phyloP scores from a whole-genome alignment of 2,797 vertebrate genomes.

The Sus cebifrons region DNA sequence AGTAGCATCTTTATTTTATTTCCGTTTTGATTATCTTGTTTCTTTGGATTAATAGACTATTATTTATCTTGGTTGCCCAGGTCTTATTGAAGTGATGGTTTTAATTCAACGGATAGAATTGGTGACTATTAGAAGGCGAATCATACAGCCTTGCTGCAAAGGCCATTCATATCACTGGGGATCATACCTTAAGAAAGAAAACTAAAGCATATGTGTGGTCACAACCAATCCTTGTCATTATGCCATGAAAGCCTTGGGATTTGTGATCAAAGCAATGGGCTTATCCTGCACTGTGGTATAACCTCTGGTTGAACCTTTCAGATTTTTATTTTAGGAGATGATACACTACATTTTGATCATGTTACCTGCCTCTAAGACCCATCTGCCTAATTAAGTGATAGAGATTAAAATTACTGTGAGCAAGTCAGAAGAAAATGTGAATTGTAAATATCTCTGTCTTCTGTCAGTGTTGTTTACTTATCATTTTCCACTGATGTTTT shows the following conservation, averaged over 20 bases:
- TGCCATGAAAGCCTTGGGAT: constrained; percentile 91
- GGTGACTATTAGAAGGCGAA: constrained; percentile 63
- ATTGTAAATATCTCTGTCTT: constrained; percentile 78
- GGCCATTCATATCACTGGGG: constrained; percentile 77
- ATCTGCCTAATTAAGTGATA: constrained; percentile 78
- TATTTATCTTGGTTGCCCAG: constrained; percentile 52
- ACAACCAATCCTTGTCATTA: constrained; percentile 93
- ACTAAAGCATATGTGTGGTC: constrained; percentile 92
- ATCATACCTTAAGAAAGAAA: constrained; percentile 86
- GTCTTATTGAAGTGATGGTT: constrained; percentile 56
- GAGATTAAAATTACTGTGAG: constrained; percentile 80
- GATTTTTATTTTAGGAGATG: constrained; percentile 87
- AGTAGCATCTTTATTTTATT: constrained; percentile 53
- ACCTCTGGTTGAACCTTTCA: constrained; percentile 93
- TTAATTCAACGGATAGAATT: constrained; percentile 61
- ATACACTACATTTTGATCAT: constrained; percentile 79
- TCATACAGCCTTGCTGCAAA: constrained; percentile 76
- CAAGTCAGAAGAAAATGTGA: constrained; percentile 70
- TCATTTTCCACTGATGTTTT: constrained; percentile 78
- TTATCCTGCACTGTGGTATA: constrained; percentile 91
- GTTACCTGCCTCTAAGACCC: constrained; percentile 77
- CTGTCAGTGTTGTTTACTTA: constrained; percentile 81
- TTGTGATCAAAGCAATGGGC: constrained; percentile 93
- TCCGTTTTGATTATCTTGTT: constrained; percentile 16
- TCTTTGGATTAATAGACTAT: constrained; percentile 43